Conservation (phyloP, 2,113 vertebrate species). For the Vidua macroura region DNA sequence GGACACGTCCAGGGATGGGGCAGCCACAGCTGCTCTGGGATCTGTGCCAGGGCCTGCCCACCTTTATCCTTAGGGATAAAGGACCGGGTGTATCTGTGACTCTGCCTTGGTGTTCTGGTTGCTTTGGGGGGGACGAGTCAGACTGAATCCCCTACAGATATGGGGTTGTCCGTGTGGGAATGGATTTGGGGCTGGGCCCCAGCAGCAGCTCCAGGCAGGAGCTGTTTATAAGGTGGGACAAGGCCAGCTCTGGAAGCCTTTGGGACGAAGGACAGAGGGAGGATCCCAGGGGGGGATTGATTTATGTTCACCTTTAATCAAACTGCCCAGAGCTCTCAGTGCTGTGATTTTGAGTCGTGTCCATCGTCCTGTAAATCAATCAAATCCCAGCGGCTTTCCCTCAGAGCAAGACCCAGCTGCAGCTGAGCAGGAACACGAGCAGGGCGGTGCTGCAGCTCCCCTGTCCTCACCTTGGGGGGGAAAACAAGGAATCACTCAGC, state of each 20-base stretch:
- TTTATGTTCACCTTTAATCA: neutral
- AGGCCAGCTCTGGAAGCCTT: rapidly evolving
- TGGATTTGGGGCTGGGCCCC: neutral
- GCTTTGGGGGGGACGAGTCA: neutral
- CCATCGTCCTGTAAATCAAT: conserved; percentile 1
- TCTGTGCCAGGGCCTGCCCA: neutral
- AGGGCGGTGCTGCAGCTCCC: neutral
- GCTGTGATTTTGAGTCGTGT: neutral
- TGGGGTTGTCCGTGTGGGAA: rapidly evolving
- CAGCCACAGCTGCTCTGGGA: neutral
- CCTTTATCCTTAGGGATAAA: neutral
- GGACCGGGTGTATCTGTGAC: rapidly evolving
- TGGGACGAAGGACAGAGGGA: neutral
- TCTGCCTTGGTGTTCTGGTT: neutral
- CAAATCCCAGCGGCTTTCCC: conserved; percentile 16
- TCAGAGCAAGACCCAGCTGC: conserved; percentile 50
- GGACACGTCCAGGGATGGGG: neutral
- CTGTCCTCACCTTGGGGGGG: rapidly evolving
- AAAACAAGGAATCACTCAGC: neutral
- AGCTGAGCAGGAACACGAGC: neutral
- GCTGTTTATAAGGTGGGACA: neutral
- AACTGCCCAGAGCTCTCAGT: neutral
- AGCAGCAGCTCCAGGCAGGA: neutral
- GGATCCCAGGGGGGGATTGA: neutral
- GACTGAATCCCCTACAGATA: neutral